Percentiles rank a stretch among this genome's conserved stretches.
phyloP scores from a whole-genome alignment of 2,888 invertebrate species.

The Brassicogethes aeneus region DNA sequence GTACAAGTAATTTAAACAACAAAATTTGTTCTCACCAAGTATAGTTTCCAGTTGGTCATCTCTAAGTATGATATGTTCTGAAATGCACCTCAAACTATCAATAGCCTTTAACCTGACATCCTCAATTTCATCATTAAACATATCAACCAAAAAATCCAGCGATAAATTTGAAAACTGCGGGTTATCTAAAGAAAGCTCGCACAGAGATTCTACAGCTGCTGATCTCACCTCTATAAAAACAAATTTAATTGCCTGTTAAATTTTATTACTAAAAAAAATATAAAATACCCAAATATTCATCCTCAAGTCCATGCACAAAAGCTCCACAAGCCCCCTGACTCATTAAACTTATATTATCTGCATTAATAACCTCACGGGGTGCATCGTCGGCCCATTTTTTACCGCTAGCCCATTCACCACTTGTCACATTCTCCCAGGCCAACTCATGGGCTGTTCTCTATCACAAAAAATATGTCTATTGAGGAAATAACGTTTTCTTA shows the following conservation, averaged over 20 bases:
- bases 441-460: conserved; percentile 82
- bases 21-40: conserved; percentile 38
- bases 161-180: conserved; percentile 79
- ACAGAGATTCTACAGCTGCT: conserved; percentile 90
- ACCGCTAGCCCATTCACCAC: conserved; percentile 88
- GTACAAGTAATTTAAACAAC: not conserved
- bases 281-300: conserved; percentile 73
- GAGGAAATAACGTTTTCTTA: conserved; percentile 2
- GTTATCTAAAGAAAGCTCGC: conserved; percentile 75
- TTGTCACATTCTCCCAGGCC: conserved; percentile 70
- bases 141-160: conserved; percentile 94
- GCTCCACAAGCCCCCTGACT: conserved; percentile 95
- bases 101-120: conserved; percentile 92
- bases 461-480: conserved; percentile 14
- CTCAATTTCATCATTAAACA: conserved; percentile 99
- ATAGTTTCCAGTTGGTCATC: conserved; percentile 97
- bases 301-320: conserved; percentile 95
- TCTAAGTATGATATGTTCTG: conserved; percentile 77
- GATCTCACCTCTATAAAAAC: conserved; percentile 72
- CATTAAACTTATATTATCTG: conserved; percentile 69
- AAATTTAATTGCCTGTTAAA: not conserved
- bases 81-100: conserved; percentile 82
- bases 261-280: conserved; percentile 10
- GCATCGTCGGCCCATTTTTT: conserved; percentile 83
- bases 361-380: conserved; percentile 64